Evolutionary conservation across 1,140 invertebrate species (phyloP).

Genomic region (Doryteuthis pealeii): DNA sequence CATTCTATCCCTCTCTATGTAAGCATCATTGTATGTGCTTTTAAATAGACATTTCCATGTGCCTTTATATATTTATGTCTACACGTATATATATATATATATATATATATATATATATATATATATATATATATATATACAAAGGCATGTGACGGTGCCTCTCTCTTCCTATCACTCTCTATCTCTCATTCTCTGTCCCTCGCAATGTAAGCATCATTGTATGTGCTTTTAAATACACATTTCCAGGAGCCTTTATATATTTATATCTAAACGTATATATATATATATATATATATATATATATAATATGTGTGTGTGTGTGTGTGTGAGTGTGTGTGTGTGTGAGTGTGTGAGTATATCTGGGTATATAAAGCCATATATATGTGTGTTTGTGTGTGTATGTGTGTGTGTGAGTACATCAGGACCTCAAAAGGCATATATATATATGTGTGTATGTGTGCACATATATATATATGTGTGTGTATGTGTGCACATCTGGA

Average conservation of each 20-base stretch:
- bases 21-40: no score
- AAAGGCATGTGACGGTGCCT: no score
- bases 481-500: neutral
- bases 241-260: neutral
- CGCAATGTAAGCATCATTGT: no score
- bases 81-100: neutral
- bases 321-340: neutral
- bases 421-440: neutral
- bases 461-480: neutral
- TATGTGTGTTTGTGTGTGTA: neutral
- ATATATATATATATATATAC: constrained; percentile 3
- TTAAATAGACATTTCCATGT: neutral
- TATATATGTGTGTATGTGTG: neutral
- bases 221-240: neutral
- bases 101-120: constrained; percentile 6
- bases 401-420: neutral
- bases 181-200: no score
- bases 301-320: neutral
- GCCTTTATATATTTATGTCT: no score
- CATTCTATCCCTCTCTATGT: no score
- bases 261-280: neutral
- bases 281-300: neutral
- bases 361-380: neutral
- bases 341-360: neutral
- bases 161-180: no score